These are phyloP conservation scores for Eumaeus atala DNA, from an alignment of 1,140 invertebrate genomes.

Conservation along the genomic window DNA sequence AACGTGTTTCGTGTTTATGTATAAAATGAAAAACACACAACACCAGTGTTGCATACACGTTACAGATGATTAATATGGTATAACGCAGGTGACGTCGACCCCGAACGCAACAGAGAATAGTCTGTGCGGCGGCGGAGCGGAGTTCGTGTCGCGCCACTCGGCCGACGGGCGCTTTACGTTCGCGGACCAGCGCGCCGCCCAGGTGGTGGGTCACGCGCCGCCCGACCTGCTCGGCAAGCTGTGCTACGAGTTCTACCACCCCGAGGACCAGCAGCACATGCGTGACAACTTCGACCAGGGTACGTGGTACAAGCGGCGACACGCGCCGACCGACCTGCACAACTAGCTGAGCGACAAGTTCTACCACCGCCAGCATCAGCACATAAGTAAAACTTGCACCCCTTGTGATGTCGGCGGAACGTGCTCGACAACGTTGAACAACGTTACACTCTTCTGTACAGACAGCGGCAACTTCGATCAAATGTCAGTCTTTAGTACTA, in stretches of 20 bases:
- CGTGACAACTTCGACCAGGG: slow-evolving; percentile 98
- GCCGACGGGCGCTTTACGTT: slow-evolving; percentile 98
- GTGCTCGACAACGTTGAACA: too few relatives aligned
- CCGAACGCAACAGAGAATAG: slow-evolving; percentile 93
- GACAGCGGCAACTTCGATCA: too few relatives aligned
- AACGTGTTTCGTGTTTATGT: too few relatives aligned
- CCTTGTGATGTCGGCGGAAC: too few relatives aligned
- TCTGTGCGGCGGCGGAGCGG: slow-evolving; percentile 87
- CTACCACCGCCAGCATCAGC: too few relatives aligned
- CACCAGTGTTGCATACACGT: background rate
- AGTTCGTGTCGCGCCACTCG: slow-evolving; percentile 96
- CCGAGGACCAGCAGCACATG: slow-evolving; percentile 96
- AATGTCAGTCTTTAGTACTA: too few relatives aligned
- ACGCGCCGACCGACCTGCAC: too few relatives aligned
- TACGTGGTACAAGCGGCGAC: slow-evolving; percentile 38
- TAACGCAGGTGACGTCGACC: slow-evolving; percentile 92
- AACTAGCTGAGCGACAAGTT: background rate
- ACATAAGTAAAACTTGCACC: too few relatives aligned
- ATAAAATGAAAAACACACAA: too few relatives aligned
- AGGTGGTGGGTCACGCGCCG: slow-evolving; percentile 93
- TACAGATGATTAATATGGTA: background rate
- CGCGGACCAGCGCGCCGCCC: slow-evolving; percentile 95
- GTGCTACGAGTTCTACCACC: slow-evolving; percentile 97
- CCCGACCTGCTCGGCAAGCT: slow-evolving; percentile 95
- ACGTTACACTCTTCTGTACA: too few relatives aligned